Percentiles rank a stretch among this genome's conserved stretches.
Conservation (phyloP, 1,140 invertebrate species). For the Spodoptera litura region DNA sequence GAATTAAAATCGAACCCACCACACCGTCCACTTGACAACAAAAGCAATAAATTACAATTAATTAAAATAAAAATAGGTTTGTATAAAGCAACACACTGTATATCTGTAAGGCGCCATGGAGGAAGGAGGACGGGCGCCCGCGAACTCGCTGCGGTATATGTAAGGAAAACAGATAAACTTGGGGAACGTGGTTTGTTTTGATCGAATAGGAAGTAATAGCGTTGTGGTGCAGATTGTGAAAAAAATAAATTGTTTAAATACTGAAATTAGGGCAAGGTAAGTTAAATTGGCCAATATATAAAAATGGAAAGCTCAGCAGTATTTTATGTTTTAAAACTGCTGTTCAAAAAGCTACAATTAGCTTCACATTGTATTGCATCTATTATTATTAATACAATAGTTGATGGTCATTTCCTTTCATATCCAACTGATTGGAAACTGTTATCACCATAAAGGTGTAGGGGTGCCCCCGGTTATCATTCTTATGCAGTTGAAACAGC, state of each 20-base stretch:
- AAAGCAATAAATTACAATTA: constrained; percentile 51
- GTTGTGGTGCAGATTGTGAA: neutral
- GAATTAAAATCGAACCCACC: neutral
- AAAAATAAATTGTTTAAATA: neutral
- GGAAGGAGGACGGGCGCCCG: constrained; percentile 76
- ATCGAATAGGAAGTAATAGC: neutral
- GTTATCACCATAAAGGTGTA: no score
- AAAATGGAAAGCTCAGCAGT: no score
- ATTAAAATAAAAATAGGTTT: constrained; percentile 52
- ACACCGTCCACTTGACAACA: constrained; percentile 3
- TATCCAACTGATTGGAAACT: no score
- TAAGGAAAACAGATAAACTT: neutral
- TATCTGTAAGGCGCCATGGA: constrained; percentile 78
- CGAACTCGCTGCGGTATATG: constrained; percentile 66
- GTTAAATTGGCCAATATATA: no score
- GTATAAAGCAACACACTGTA: constrained; percentile 61
- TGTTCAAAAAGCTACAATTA: no score
- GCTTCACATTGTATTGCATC: no score
- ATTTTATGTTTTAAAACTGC: no score
- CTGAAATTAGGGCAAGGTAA: neutral
- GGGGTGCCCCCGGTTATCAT: no score
- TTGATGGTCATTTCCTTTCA: no score
- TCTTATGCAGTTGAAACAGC: neutral
- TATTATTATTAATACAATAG: no score
- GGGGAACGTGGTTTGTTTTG: neutral